These are phyloP conservation scores for Gobius niger DNA, from an alignment of 2,113 vertebrate species.

Conservation along the genomic window DNA sequence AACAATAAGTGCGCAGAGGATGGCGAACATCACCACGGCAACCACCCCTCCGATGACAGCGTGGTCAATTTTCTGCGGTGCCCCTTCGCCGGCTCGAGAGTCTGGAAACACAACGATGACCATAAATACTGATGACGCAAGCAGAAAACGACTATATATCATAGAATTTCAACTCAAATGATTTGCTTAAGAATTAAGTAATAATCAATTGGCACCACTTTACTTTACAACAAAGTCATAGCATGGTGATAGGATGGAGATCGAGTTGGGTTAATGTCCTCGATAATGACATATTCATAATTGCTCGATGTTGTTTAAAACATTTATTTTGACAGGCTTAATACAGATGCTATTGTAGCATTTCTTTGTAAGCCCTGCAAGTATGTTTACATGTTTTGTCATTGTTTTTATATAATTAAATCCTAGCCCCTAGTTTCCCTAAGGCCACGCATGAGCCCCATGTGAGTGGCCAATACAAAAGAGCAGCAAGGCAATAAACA, in stretches of 20 bases:
- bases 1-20: slow-evolving; percentile 97
- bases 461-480: slow-evolving; percentile 14
- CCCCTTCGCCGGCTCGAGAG: slow-evolving; percentile 90
- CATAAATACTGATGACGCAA: slow-evolving; percentile 48
- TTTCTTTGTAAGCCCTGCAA: not conserved
- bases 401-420: not conserved
- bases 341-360: not conserved
- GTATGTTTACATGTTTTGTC: not conserved
- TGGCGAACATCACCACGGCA: slow-evolving; percentile 97
- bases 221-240: no score
- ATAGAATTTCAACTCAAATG: not conserved
- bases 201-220: no score
- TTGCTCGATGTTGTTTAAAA: not conserved
- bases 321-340: not conserved
- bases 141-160: slow-evolving; percentile 29
- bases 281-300: not conserved
- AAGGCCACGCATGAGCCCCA: not conserved
- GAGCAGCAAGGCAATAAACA: not conserved
- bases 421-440: not conserved
- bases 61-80: slow-evolving; percentile 91
- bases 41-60: slow-evolving; percentile 97
- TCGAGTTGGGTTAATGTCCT: not conserved
- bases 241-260: no score
- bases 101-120: slow-evolving; percentile 79
- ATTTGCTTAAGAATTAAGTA: no score